Base-by-base conservation (phyloP, 2,113 vertebrate genomes). In the Cathartes aura region DNA sequence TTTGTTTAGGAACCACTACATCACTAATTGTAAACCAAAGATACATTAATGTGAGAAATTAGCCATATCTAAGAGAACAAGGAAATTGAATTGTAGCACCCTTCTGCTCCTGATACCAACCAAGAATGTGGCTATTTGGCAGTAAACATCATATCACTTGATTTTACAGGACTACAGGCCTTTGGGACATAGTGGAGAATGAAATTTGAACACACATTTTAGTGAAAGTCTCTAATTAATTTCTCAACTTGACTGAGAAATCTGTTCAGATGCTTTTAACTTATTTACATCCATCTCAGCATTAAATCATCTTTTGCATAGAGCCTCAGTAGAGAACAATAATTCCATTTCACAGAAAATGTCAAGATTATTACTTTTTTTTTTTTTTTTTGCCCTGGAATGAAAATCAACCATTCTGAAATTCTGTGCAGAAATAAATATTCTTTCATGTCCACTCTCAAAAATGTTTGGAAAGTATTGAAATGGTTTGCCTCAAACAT, bases 211-310 rank as follows among this genome's bases (percentile, higher is more conserved):
- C 36, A 58, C 8, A 47, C 27, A 45, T 87, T 87, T 84, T 84
- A 66, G 45, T 64, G 27, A 53, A 90, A 82, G 22, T 75, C 34
- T 75, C 47, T 76, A 76, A 75, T 40, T 75, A 78, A 79, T 70
- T 91, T 93, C 52, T 87, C 27, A 68, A n/a, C 45, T 50, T 50
- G 12, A 76, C 10, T 73, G 63, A 94, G 47, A 87, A 94, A 62
- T 73, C 67, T 78, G 34, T 78, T 95, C 48, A 91, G 68, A 50
- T 89, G 19, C 63, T 94, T 91, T 93, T 84, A 93, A 91, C 62
- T 83, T 89, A 62, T 64, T 91, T 91, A 53, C 11, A 26, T 91
- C 34, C 32, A 58, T 91, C 27, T 93, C 50, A 78, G n/a, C 55
- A 87, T 83, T 93, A 84, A 83, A 83, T 93, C 24, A 7, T 36